Evolutionary conservation across 2,113 vertebrate genomes (phyloP), one percentile per base, ranked within the genome.

Genomic region (Macheiramphus alcinus): DNA sequence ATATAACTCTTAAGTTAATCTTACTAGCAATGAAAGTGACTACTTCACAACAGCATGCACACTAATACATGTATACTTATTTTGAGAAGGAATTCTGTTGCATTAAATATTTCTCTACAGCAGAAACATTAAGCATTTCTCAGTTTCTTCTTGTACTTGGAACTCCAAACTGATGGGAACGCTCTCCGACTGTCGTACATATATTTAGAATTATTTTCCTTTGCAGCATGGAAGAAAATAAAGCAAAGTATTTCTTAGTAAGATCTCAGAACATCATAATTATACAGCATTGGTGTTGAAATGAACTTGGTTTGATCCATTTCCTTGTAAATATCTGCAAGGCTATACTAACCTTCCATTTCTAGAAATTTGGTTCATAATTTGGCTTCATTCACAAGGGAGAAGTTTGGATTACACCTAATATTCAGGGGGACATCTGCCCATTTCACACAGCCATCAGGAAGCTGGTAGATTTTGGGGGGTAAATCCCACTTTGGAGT

Each of bases 61-160:
- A 90, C 45, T 93, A 55, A 92, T 61, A 47, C 66, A 53, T 23
- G 21, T 94, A 83, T 93, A 74, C 31, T 91, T 83, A 53, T 50
- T 95, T 96, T 92, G 94, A 88, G 91, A 94, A 88, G 91, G 78
- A 86, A 82, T 94, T 95, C 71, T 94, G 50, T 97, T 94, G 34
- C 63, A 96, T 97, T 96, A 96, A 94, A 96, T 97, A 96, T 96
- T 97, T 97, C 93, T 94, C 79, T 94, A 87, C 86, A 65, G 86
- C 34, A 23, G 95, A 96, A 97, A 88, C 85, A 42, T 84, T 50
- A 79, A 88, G 66, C 76, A 91, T 95, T 96, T 90, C 94, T 95
- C 93, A 96, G 22, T 94, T 95, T 96, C 86, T 97, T 96, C 74
- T 73, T 91, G 83, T 92, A 93, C 53, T 91, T 96, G 78, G 63